Evolutionary conservation across 1,140 invertebrate species (phyloP).

Genomic region (Drosophila lini): DNA sequence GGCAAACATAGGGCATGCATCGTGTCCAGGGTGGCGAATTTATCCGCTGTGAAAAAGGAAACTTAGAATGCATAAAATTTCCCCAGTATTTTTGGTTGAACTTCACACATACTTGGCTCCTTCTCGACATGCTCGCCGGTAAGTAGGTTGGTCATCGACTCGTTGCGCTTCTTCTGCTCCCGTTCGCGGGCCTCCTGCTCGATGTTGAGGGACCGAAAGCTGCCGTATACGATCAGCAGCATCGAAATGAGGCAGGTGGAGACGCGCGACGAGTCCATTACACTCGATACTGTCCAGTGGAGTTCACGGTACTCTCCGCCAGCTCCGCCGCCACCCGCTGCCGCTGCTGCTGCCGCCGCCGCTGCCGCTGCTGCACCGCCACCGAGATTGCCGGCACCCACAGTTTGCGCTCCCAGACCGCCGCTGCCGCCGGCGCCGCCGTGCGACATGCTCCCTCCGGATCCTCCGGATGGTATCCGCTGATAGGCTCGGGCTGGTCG

Average conservation of each 20-base stretch:
- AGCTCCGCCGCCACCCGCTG: slow-evolving; percentile 35
- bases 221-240: slow-evolving; percentile 98
- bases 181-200: slow-evolving; percentile 95
- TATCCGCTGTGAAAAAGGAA: slow-evolving; percentile 63
- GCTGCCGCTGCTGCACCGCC: slow-evolving; percentile 65
- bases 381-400: slow-evolving; percentile 59
- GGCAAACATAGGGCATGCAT: slow-evolving; percentile 98
- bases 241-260: slow-evolving; percentile 99
- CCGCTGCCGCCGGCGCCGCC: slow-evolving; percentile 63
- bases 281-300: slow-evolving; percentile 93
- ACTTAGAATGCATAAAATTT: slow-evolving; percentile 29
- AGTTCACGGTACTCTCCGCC: slow-evolving; percentile 85
- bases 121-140: slow-evolving; percentile 84
- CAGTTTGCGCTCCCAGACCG: slow-evolving; percentile 56
- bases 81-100: not conserved
- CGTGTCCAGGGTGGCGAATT: slow-evolving; percentile 92
- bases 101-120: slow-evolving; percentile 79
- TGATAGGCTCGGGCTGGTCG: slow-evolving; percentile 20
- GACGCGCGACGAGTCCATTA: slow-evolving; percentile 97
- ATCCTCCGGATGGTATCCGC: slow-evolving; percentile 25
- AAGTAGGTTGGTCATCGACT: slow-evolving; percentile 86
- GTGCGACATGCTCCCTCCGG: slow-evolving; percentile 71
- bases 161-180: slow-evolving; percentile 90
- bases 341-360: slow-evolving; percentile 35
- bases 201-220: slow-evolving; percentile 96